phyloP scores from a whole-genome alignment of 2,888 invertebrate species.

The Leptarthrus brevirostris region DNA sequence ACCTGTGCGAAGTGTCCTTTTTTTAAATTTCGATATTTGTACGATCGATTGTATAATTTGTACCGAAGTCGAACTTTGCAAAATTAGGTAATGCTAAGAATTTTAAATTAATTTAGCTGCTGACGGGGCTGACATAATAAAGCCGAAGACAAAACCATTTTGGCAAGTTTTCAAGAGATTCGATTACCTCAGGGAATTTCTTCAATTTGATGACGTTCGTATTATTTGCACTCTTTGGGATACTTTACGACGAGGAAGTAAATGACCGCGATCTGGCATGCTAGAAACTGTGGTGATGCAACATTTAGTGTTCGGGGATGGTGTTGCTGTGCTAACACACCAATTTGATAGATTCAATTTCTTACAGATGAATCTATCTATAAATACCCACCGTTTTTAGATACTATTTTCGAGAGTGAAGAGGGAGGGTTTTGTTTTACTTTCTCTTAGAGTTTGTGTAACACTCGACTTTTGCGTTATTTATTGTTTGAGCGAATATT shows the following conservation, averaged over 20 bases:
- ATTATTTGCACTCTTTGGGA: neutral
- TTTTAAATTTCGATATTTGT: neutral
- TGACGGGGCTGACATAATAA: neutral
- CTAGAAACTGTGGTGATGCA: neutral
- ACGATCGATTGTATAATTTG: too few relatives aligned
- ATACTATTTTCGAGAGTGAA: neutral
- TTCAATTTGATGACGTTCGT: neutral
- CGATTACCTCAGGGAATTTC: slow-evolving; percentile 10
- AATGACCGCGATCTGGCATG: slow-evolving; percentile 1
- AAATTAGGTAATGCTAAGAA: neutral
- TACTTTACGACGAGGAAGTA: neutral
- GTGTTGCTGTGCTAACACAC: neutral
- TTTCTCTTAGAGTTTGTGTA: neutral
- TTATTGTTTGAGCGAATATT: neutral
- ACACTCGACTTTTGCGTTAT: neutral
- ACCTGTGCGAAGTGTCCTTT: neutral
- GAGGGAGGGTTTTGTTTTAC: neutral
- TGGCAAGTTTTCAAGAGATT: neutral
- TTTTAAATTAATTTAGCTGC: neutral
- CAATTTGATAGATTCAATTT: neutral
- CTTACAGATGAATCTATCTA: neutral
- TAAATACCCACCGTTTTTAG: neutral
- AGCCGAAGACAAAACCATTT: neutral
- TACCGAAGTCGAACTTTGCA: neutral
- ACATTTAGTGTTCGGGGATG: neutral